Evolutionary conservation across 1,140 invertebrate genomes (phyloP).

Genomic region (Achatina immaculata): DNA sequence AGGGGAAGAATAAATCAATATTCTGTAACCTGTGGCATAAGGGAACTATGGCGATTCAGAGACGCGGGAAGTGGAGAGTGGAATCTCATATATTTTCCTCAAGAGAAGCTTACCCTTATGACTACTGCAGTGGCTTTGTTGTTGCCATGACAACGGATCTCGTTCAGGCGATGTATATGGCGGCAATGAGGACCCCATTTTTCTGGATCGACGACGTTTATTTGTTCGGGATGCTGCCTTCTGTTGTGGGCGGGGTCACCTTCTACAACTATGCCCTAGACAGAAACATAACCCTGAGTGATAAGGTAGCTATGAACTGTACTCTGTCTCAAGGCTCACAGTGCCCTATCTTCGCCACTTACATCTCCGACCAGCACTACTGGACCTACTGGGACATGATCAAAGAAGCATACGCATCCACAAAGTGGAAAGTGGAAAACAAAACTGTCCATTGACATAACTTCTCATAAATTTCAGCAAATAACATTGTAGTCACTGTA

Average conservation of each 20-base stretch:
- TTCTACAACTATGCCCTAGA: conserved; percentile 13
- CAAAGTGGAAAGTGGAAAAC: not conserved
- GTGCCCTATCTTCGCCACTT: conserved; percentile 14
- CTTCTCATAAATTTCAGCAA: no score
- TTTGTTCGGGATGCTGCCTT: conserved; percentile 54
- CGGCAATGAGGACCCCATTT: conserved; percentile 63
- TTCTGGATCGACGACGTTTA: conserved; percentile 73
- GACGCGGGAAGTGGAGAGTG: conserved; percentile 52
- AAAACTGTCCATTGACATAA: not conserved
- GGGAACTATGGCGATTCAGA: conserved; percentile 50
- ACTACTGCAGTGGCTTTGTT: conserved; percentile 55
- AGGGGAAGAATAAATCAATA: conserved; percentile 34
- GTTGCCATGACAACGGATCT: conserved; percentile 49
- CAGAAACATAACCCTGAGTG: not conserved
- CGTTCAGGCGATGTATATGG: conserved; percentile 55
- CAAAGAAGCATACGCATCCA: not conserved
- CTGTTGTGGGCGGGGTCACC: conserved; percentile 28
- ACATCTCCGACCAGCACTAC: not conserved
- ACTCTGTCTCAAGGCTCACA: not conserved
- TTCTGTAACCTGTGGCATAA: conserved; percentile 45
- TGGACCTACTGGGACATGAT: not conserved
- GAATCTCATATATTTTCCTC: conserved; percentile 43
- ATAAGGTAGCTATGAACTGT: not conserved
- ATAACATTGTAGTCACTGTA: no score
- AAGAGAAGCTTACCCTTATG: conserved; percentile 41